phyloP scores from a whole-genome alignment of 2,113 vertebrate genomes.

The Lethenteron reissneri region DNA sequence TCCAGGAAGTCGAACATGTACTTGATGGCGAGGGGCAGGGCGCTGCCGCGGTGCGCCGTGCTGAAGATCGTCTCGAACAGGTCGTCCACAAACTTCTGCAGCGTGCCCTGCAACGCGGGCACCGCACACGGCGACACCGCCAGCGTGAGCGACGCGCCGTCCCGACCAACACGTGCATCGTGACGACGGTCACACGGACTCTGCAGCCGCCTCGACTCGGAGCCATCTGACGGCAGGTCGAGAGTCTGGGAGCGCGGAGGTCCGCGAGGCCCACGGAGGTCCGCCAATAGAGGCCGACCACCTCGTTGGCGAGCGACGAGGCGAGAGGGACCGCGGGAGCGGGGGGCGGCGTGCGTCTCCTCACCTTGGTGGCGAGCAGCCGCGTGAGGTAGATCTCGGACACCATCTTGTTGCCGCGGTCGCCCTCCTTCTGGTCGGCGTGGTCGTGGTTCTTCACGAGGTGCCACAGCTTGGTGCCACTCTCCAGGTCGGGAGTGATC shows the following conservation, averaged over 20 bases:
- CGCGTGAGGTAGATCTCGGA: constrained; percentile 95
- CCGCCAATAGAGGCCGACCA: too few relatives aligned
- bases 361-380: constrained; percentile 79
- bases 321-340: too few relatives aligned
- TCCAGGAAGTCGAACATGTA: constrained; percentile 99
- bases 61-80: constrained; percentile 99
- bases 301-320: too few relatives aligned
- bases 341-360: background rate
- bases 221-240: too few relatives aligned
- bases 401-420: constrained; percentile 95
- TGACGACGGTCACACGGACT: too few relatives aligned
- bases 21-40: constrained; percentile 86
- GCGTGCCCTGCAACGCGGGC: constrained; percentile 38
- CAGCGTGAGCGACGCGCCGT: too few relatives aligned
- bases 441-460: constrained; percentile 96
- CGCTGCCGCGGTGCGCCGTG: constrained; percentile 80
- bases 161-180: too few relatives aligned
- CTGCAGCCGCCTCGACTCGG: too few relatives aligned
- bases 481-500: constrained; percentile 93
- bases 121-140: too few relatives aligned
- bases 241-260: too few relatives aligned
- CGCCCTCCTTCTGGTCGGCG: constrained; percentile 89
- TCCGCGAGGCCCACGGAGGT: too few relatives aligned
- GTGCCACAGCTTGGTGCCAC: constrained; percentile 91
- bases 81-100: constrained; percentile 96